A percentile compares a stretch with the other conserved stretches of the same genome.
Conservation (phyloP, 2,888 invertebrate species). For the Clunio marinus region DNA sequence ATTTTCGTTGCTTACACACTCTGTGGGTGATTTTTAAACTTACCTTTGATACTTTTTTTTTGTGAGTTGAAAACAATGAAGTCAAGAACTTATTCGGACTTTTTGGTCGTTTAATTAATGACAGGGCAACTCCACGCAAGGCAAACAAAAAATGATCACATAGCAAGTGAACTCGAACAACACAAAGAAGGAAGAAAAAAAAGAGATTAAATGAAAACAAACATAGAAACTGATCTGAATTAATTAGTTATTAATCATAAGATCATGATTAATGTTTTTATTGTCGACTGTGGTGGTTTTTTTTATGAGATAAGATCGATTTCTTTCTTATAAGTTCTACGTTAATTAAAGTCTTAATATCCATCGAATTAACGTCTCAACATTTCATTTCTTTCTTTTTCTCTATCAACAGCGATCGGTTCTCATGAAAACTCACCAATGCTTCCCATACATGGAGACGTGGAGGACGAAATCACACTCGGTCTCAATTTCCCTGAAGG, state of each 20-base stretch:
- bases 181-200: too few species aligned
- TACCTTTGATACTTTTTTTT: background rate
- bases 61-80: background rate
- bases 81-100: background rate
- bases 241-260: constrained; percentile 33
- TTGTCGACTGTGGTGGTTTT: background rate
- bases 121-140: background rate
- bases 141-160: background rate
- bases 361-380: constrained; percentile 13
- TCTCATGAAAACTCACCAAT: constrained; percentile 48
- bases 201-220: background rate
- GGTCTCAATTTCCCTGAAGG: constrained; percentile 69
- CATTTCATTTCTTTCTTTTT: background rate
- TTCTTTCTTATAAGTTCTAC: background rate
- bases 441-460: constrained; percentile 73
- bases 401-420: constrained; percentile 12
- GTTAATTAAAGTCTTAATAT: constrained; percentile 12
- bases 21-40: constrained; percentile 32
- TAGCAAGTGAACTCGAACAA: background rate
- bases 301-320: background rate
- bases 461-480: constrained; percentile 63
- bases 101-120: constrained; percentile 18
- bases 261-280: constrained; percentile 1
- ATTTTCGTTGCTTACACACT: constrained; percentile 18
- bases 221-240: constrained; percentile 24